Base-by-base conservation (phyloP, 2,888 invertebrate species). In the Stramonita haemastoma region DNA sequence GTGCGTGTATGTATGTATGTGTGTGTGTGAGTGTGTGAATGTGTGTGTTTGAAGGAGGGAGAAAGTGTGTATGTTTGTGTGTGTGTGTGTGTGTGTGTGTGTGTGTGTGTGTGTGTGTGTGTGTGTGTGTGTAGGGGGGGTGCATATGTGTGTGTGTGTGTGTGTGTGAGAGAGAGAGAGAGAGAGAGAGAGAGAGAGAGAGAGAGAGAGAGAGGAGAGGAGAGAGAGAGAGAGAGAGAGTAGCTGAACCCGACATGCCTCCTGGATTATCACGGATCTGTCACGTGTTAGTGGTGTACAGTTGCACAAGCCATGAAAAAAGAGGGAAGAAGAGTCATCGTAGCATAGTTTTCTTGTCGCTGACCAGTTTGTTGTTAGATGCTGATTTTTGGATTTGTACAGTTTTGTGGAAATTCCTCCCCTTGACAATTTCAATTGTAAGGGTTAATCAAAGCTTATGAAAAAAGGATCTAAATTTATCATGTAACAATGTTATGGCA, bases 201-300 rank as follows among this genome's bases (percentile, higher is more conserved):
- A 83, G 32, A 83, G 8, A 83, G 83, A 83, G 32, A 36, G 83
- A 83, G 83, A 36, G 83, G 32, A 11, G 19, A 8, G 32, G 83
- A 36, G 83, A 83, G 83, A 36, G 32, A 83, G 15, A 36, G 83
- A 83, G 83, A 36, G 32, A 83, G 83, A 36, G 32, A 83, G 83
- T 19, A 8, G 32, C 22, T 19, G 32, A 83, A 34, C 11, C 32
- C 22, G 32, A n/a, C n/a, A n/a, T n/a, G n/a, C n/a, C n/a, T n/a
- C n/a, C n/a, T n/a, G n/a, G n/a, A n/a, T n/a, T n/a, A n/a, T n/a
- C n/a, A n/a, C n/a, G n/a, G n/a, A n/a, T n/a, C n/a, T n/a, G n/a
- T n/a, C n/a, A n/a, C n/a, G n/a, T n/a, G n/a, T n/a, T n/a, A n/a
- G n/a, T n/a, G n/a, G n/a, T n/a, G n/a, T n/a, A n/a, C n/a, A n/a